Percentiles rank a stretch among this genome's conserved stretches.
phyloP scores from a whole-genome alignment of 2,113 vertebrate genomes.

The Anarrhichthys ocellatus region DNA sequence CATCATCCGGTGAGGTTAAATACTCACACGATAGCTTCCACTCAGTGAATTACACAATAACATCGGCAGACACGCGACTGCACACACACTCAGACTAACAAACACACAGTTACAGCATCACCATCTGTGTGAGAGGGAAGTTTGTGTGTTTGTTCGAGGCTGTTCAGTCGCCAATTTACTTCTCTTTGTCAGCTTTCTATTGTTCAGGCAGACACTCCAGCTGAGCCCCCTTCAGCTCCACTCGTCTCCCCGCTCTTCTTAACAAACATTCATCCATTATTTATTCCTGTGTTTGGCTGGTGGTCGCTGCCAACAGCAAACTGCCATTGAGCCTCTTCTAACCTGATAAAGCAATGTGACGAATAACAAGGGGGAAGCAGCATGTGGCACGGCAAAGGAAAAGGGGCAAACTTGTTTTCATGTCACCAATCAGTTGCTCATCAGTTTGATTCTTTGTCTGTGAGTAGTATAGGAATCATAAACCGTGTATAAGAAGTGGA shows the following conservation, averaged over 20 bases:
- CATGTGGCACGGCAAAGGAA: background rate
- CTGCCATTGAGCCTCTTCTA: constrained; percentile 11
- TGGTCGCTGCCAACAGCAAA: constrained; percentile 15
- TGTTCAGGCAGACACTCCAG: constrained; percentile 56
- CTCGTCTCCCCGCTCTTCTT: constrained; percentile 38
- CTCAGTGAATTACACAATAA: background rate
- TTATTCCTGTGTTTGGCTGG: constrained; percentile 30
- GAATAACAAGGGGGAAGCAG: constrained; percentile 41
- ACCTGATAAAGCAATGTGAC: constrained; percentile 22
- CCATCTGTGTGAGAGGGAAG: constrained; percentile 5
- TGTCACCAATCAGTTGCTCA: background rate
- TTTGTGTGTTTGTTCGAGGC: constrained; percentile 48
- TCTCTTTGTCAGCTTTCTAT: constrained; percentile 55
- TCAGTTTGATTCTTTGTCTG: too few species aligned
- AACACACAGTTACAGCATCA: constrained; percentile 1
- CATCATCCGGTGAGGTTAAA: background rate
- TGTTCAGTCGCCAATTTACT: constrained; percentile 58
- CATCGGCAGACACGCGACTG: background rate
- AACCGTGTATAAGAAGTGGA: too few species aligned
- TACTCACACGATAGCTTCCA: background rate
- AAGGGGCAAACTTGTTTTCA: background rate
- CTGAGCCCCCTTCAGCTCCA: constrained; percentile 68
- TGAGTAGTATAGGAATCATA: background rate
- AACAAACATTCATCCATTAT: constrained; percentile 62
- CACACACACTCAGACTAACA: background rate